Evolutionary conservation across 2,797 vertebrate species (phyloP).

Genomic region (Enteromius fasciolatus): DNA sequence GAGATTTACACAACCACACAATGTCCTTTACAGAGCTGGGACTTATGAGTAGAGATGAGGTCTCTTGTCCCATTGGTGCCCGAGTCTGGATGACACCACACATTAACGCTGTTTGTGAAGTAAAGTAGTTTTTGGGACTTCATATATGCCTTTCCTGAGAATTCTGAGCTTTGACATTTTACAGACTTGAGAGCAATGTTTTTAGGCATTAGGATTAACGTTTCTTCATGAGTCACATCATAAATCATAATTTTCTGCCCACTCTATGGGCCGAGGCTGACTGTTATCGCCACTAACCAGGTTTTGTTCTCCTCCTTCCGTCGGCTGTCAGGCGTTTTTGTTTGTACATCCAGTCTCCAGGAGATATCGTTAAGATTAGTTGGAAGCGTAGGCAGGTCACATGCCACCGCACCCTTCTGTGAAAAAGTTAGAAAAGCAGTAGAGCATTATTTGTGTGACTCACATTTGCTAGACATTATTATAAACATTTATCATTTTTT

Average conservation of each 20-base stretch:
- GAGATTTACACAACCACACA: conserved; percentile 63
- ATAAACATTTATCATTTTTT: background rate
- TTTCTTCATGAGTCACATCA: conserved; percentile 55
- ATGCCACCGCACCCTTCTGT: conserved; percentile 4
- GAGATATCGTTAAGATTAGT: conserved; percentile 35
- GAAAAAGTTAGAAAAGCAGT: conserved; percentile 15
- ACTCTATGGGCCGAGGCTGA: conserved; percentile 6
- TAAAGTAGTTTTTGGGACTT: background rate
- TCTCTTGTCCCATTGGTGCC: conserved; percentile 10
- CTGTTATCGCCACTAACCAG: conserved; percentile 69
- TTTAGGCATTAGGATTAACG: background rate
- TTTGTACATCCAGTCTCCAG: conserved; percentile 60
- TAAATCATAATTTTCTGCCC: conserved; percentile 53
- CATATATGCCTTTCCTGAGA: background rate
- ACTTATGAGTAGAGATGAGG: conserved; percentile 28
- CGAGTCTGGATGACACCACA: background rate
- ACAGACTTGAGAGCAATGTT: background rate
- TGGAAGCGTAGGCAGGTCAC: conserved; percentile 27
- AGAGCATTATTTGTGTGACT: conserved; percentile 14
- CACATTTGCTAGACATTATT: background rate
- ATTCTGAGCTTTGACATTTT: background rate
- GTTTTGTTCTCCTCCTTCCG: conserved; percentile 61
- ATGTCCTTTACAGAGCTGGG: conserved; percentile 61
- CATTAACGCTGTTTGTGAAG: background rate
- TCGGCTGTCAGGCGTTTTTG: conserved; percentile 55